Evolutionary conservation across 2,113 vertebrate genomes (phyloP), one percentile per base, ranked within the genome.

Genomic region (Pseudopodoces humilis): DNA sequence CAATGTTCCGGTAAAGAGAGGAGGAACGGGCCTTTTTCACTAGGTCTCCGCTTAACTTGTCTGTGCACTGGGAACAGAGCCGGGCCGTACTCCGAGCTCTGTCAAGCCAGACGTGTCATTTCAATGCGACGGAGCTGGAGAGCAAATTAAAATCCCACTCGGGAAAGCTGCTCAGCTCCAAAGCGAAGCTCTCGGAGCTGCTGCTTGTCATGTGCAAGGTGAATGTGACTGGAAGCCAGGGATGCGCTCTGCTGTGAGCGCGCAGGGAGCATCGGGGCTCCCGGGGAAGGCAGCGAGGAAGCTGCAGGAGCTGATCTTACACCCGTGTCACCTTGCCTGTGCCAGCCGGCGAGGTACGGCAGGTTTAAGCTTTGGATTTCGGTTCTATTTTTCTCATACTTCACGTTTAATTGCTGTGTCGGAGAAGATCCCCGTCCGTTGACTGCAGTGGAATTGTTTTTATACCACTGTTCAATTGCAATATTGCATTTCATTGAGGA

Each of bases 261-360:
- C 64, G 0, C 47, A 0, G 74, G 11, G 39, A 76, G 28, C 79
- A 1, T 1, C 7, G 6, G 14, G 3, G 56, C 33, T 68, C 13
- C 33, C 6, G 0, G 13, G 50, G n/a, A 9, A 24, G 59, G 80
- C 83, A 17, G 58, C 50, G 0, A 2, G 49, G 12, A 16, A 24
- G 67, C 71, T 5, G 70, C 4, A 7, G 63, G 2, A 3, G 15
- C 39, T 9, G 16, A 7, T 25, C 62, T 39, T 2, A 0, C 7
- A 39, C 55, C 75, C 1, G 6, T 2, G 27, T 4, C 82, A 7
- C 16, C 68, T 21, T n/a, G 5, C 60, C 47, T 27, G 46, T 9
- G 59, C 27, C 79, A 2, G 0, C 83, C 7, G 56, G 25, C 30
- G 7, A 50, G 9, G 4, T 3, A 3, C 70, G 11, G 33, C 49